Evolutionary conservation across 1,140 invertebrate species (phyloP), one percentile per base, ranked within the genome.

Genomic region (Pararge aegeria): DNA sequence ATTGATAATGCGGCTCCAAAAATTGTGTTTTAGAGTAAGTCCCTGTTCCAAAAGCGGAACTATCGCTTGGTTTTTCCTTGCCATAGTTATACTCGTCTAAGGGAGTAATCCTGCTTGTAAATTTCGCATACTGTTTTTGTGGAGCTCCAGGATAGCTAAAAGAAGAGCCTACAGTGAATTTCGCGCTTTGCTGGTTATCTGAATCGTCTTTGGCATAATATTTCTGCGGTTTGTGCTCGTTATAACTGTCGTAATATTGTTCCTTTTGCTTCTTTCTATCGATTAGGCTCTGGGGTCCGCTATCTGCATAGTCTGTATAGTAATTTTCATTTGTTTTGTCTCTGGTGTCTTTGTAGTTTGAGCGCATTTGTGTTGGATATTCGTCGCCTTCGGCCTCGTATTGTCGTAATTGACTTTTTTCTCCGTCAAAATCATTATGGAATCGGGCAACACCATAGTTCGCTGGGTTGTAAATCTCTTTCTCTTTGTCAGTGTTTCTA

Each of bases 1-100:
- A 90, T 59, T 90, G 85, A 67, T 84, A 90, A 54, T 86, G 87
- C 0, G 89, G 88, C 61, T 88, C 83, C 21, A 88, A 78, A 53
- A 89, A 87, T 59, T 82, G 71, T 1, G 81, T 85, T 64, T 73
- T 83, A 2, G 75, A 80, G 27, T 78, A 58, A 0, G 83, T 80
- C 0, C 72, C 71, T 1, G 83, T 74, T 0, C 73, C 75, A 24
- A 67, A 70, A 5, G 86, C 78, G 0, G 78, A 75, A 24, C 63
- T 83, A 44, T 87, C 83, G 5, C 67, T 61, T 0, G 77, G 75
- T 5, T 66, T 29, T 49, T 75, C 73, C 30, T 80, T 78, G 0
- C 61, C 55, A 24, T 79, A 85, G 59, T 75, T 69, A 27, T 78
- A 84, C 49, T 75, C 21, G 61, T 62, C 30, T 34, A 34, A 34